These are phyloP conservation scores for Callitettix versicolor DNA, from an alignment of 1,140 invertebrate genomes.

Conservation along the genomic window DNA sequence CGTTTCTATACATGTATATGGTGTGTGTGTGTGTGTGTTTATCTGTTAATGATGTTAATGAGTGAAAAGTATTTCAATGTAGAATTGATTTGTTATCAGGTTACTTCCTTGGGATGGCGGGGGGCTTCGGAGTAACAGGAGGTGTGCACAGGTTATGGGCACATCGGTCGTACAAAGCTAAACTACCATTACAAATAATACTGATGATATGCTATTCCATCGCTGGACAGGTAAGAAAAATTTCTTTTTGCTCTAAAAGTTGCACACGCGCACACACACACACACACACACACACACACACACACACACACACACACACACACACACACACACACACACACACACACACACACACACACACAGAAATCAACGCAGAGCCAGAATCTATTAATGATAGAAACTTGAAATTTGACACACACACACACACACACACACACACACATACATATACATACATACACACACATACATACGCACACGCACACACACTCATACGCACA, in stretches of 20 bases:
- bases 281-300: neutral
- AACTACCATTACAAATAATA: conserved; percentile 54
- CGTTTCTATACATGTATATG: no score
- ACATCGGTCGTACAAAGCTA: conserved; percentile 75
- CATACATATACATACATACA: no score
- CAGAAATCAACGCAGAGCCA: no score
- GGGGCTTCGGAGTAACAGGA: conserved; percentile 61
- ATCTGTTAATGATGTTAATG: no score
- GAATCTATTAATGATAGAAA: neutral
- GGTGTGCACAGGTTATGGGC: conserved; percentile 78
- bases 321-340: neutral
- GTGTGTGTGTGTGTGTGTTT: no score
- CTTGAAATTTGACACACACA: neutral
- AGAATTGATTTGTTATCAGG: conserved; percentile 38
- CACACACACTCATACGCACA: no score
- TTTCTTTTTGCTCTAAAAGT: neutral
- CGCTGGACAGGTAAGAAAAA: conserved; percentile 55
- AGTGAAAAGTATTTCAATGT: no score
- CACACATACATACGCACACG: no score
- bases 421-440: no score
- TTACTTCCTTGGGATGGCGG: conserved; percentile 37
- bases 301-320: neutral
- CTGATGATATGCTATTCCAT: conserved; percentile 55
- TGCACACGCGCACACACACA: neutral
- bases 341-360: no score